A percentile compares a stretch with the other conserved stretches of the same genome.
phyloP scores from a whole-genome alignment of 2,888 invertebrate genomes.

The Stenurella melanura region DNA sequence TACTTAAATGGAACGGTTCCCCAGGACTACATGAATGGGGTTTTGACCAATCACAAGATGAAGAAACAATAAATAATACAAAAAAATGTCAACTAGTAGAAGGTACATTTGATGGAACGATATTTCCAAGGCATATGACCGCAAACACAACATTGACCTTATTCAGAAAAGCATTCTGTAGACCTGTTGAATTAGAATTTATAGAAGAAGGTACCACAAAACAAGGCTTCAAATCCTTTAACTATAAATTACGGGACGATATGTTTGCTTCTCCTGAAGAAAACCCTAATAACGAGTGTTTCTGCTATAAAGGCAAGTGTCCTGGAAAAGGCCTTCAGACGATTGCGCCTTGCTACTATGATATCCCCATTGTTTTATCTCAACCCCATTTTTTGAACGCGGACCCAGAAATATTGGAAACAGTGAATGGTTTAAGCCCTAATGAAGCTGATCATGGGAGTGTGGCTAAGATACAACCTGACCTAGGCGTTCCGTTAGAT shows the following conservation, averaged over 20 bases:
- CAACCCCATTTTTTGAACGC: slow-evolving; percentile 78
- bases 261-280: slow-evolving; percentile 76
- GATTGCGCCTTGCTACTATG: slow-evolving; percentile 75
- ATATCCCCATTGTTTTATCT: slow-evolving; percentile 84
- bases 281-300: slow-evolving; percentile 80
- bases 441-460: slow-evolving; percentile 76
- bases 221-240: slow-evolving; percentile 77
- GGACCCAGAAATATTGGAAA: slow-evolving; percentile 76
- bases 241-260: slow-evolving; percentile 78
- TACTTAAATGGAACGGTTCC: slow-evolving; percentile 79
- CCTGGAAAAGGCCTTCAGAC: slow-evolving; percentile 77
- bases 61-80: slow-evolving; percentile 71
- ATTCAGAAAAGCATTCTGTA: slow-evolving; percentile 86
- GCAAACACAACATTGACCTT: slow-evolving; percentile 77
- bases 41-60: slow-evolving; percentile 70
- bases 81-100: slow-evolving; percentile 80
- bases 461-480: slow-evolving; percentile 82
- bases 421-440: slow-evolving; percentile 80
- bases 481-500: slow-evolving; percentile 79
- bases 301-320: slow-evolving; percentile 84
- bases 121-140: slow-evolving; percentile 80
- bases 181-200: slow-evolving; percentile 78
- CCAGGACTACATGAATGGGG: slow-evolving; percentile 83
- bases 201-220: slow-evolving; percentile 66
- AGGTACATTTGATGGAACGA: slow-evolving; percentile 83